Conservation (phyloP, 2,888 invertebrate genomes). For the Meteorus cinctellus region DNA sequence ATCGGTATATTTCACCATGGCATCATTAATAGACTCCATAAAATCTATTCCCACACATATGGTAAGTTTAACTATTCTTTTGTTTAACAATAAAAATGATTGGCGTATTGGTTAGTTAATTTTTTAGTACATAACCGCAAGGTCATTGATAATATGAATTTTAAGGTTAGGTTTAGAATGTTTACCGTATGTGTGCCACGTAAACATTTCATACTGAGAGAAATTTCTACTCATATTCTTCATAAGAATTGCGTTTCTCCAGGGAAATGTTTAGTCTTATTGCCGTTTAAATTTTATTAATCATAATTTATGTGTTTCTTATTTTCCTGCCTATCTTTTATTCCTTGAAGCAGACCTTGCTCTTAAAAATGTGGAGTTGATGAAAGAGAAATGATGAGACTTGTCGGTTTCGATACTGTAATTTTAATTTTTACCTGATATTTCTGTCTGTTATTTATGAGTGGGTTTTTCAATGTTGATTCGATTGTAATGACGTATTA, state of each 20-base stretch:
- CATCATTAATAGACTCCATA: slow-evolving; percentile 62
- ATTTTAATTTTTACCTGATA: too few relatives aligned
- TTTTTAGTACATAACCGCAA: neutral
- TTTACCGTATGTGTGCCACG: slow-evolving; percentile 40
- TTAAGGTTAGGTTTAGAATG: slow-evolving; percentile 33
- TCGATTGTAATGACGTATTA: neutral
- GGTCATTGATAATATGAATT: neutral
- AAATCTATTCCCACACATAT: slow-evolving; percentile 68
- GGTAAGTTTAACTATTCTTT: slow-evolving; percentile 55
- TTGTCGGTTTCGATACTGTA: too few relatives aligned
- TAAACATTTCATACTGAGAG: slow-evolving; percentile 4
- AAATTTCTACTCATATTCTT: too few relatives aligned
- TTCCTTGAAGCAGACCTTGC: too few relatives aligned
- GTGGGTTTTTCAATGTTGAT: neutral
- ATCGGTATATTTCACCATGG: slow-evolving; percentile 57
- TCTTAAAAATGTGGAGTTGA: too few relatives aligned
- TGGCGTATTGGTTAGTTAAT: neutral
- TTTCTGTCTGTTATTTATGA: too few relatives aligned
- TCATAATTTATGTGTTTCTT: too few relatives aligned
- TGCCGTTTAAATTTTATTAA: too few relatives aligned
- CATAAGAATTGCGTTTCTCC: too few relatives aligned
- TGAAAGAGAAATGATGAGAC: too few relatives aligned
- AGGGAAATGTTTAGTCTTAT: too few relatives aligned
- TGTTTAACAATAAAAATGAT: slow-evolving; percentile 8
- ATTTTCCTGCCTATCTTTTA: too few relatives aligned